phyloP scores from a whole-genome alignment of 2,797 vertebrate genomes.

The Ctenosaura bakeri region DNA sequence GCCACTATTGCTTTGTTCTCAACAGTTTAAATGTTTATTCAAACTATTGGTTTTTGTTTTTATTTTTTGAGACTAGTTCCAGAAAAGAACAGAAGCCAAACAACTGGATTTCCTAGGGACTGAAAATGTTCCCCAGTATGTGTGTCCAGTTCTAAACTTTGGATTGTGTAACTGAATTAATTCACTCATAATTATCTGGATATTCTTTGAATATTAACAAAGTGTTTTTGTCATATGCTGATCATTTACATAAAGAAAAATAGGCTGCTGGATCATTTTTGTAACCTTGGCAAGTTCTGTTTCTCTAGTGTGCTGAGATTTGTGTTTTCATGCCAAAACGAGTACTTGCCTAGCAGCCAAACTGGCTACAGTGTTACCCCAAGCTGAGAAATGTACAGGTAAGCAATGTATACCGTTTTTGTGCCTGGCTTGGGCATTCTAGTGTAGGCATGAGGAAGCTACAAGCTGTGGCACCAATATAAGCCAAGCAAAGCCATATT shows the following conservation, averaged over 20 bases:
- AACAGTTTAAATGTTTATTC: too few species aligned
- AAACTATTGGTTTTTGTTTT: too few species aligned
- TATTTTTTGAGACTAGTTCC: not conserved
- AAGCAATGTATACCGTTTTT: not conserved
- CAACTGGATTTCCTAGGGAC: not conserved
- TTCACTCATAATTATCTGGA: not conserved
- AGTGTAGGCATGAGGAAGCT: not conserved
- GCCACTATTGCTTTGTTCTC: not conserved
- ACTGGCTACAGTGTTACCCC: not conserved
- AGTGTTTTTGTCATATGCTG: not conserved
- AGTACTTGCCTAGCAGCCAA: not conserved
- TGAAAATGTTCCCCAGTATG: not conserved
- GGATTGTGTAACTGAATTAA: not conserved
- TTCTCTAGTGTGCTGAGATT: not conserved
- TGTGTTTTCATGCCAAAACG: not conserved
- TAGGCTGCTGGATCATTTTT: not conserved
- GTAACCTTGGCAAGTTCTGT: not conserved
- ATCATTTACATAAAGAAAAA: not conserved
- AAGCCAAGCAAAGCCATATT: too few species aligned
- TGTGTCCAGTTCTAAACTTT: not conserved
- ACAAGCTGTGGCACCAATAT: too few species aligned
- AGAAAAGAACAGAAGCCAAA: not conserved
- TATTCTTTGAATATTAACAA: not conserved
- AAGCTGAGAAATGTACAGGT: not conserved
- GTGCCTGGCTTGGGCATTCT: not conserved